A percentile compares a stretch with the other conserved stretches of the same genome.
phyloP scores from a whole-genome alignment of 1,140 invertebrate species.

The Gonatopus flavifemur region DNA sequence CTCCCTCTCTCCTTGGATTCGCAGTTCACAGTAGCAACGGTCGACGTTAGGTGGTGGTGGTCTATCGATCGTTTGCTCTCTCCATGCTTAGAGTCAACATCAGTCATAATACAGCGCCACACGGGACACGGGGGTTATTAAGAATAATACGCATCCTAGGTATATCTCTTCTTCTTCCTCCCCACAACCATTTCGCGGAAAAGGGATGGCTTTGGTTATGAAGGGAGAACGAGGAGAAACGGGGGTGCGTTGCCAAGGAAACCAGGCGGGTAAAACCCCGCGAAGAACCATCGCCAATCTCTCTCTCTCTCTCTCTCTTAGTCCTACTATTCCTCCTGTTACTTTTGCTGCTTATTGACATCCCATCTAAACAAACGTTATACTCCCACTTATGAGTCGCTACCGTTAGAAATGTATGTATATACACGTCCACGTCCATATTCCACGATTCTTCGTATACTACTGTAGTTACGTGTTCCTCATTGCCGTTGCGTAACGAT shows the following conservation, averaged over 20 bases:
- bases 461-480: no score
- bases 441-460: conserved; percentile 12
- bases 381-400: conserved; percentile 38
- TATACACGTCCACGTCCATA: conserved; percentile 8
- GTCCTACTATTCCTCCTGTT: conserved; percentile 22
- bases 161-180: conserved; percentile 34
- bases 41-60: conserved; percentile 24
- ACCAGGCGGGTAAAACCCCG: conserved; percentile 57
- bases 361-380: conserved; percentile 45
- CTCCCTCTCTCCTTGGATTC: conserved; percentile 20
- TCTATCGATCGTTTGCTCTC: conserved; percentile 51
- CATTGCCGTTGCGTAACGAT: no score
- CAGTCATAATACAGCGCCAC: conserved; percentile 58
- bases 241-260: conserved; percentile 50
- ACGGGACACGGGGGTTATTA: conserved; percentile 55
- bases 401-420: no score
- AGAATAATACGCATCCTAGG: conserved; percentile 60
- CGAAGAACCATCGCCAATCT: conserved; percentile 46
- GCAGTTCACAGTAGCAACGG: not conserved
- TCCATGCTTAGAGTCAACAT: conserved; percentile 56
- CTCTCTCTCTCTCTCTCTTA: conserved; percentile 8
- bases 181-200: conserved; percentile 10
- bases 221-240: conserved; percentile 6
- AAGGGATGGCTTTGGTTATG: conserved; percentile 8
- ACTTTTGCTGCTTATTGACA: conserved; percentile 48